Evolutionary conservation across 2,797 vertebrate species (phyloP).

Genomic region (Coracias cyanogaster): DNA sequence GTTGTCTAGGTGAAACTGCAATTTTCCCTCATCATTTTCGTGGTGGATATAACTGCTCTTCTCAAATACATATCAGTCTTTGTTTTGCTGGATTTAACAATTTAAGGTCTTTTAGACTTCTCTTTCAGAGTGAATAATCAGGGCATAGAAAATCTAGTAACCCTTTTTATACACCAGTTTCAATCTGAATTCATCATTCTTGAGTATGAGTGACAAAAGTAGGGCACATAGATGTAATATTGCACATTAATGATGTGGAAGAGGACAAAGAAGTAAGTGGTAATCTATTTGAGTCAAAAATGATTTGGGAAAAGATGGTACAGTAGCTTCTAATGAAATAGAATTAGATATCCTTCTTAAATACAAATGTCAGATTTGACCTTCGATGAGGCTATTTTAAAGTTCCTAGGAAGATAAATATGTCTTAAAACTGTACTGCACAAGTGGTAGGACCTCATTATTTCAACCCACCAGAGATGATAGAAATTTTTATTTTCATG

Average conservation of each 20-base stretch:
- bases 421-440: not conserved
- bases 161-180: not conserved
- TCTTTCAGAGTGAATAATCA: not conserved
- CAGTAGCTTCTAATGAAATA: slow-evolving; percentile 36
- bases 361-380: slow-evolving; percentile 41
- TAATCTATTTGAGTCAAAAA: slow-evolving; percentile 51
- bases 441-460: not conserved
- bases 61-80: not conserved
- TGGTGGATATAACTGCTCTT: not conserved
- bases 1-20: not conserved
- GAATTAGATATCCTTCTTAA: slow-evolving; percentile 44
- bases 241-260: slow-evolving; percentile 35
- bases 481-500: not conserved
- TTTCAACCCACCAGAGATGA: not conserved
- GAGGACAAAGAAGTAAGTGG: slow-evolving; percentile 28
- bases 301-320: slow-evolving; percentile 28
- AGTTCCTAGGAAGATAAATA: slow-evolving; percentile 9
- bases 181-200: slow-evolving; percentile 11
- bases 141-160: not conserved
- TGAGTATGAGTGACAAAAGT: slow-evolving; percentile 57
- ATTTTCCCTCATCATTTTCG: not conserved
- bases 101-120: not conserved
- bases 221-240: slow-evolving; percentile 35
- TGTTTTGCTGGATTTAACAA: not conserved
- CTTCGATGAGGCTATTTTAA: slow-evolving; percentile 36